A percentile compares a stretch with the other conserved stretches of the same genome.
Evolutionary conservation across 1,140 invertebrate genomes (phyloP).

Genomic region (Diachasma alloeum): DNA sequence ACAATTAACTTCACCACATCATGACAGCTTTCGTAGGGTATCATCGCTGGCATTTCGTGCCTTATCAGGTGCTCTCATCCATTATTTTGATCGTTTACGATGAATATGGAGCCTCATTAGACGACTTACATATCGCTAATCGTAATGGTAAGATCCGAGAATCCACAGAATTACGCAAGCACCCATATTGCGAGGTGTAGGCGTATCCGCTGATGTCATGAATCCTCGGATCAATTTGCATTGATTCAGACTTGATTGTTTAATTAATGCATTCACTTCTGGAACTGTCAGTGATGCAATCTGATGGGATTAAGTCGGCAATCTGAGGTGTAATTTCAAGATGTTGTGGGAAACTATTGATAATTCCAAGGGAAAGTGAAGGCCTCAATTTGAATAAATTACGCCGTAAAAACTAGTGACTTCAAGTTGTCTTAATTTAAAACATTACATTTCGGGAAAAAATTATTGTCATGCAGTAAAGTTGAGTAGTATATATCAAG

Average conservation of each 20-base stretch:
- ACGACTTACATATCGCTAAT: too few species aligned
- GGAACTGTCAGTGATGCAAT: neutral
- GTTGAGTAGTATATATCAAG: too few species aligned
- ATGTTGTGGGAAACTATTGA: neutral
- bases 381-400: neutral
- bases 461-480: too few species aligned
- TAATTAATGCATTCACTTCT: neutral
- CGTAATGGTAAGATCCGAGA: too few species aligned
- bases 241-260: neutral
- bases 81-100: neutral
- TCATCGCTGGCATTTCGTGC: neutral
- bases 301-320: neutral
- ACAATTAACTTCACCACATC: neutral
- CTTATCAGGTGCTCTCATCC: neutral
- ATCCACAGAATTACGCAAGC: neutral
- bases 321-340: neutral
- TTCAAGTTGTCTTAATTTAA: too few species aligned
- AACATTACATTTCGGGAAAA: too few species aligned
- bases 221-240: conserved; percentile 13
- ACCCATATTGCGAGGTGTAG: neutral
- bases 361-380: neutral
- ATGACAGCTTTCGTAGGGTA: neutral
- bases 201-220: conserved; percentile 14
- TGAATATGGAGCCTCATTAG: too few species aligned
- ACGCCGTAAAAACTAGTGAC: too few species aligned